Evolutionary conservation across 1,140 invertebrate species (phyloP), one percentile per base, ranked within the genome.

Genomic region (Tetragonula clypearis): DNA sequence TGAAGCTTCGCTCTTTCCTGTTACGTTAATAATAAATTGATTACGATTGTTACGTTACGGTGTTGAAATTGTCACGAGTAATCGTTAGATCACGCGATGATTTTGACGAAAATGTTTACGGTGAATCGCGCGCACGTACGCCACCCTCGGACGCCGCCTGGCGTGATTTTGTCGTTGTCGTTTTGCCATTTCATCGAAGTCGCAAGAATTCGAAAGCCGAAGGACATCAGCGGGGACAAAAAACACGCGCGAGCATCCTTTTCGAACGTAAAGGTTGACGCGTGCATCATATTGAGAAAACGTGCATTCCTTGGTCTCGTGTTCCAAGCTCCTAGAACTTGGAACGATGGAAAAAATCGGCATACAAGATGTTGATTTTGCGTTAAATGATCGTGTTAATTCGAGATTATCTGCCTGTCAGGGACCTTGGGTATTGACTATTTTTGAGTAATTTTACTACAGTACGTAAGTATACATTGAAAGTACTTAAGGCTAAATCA

Each of bases 101-200:
- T 21, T n/a, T 73, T 26, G 68, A n/a, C 68, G 58, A 79, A 80
- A 35, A 56, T 49, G 68, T 66, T 73, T 49, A 56, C 58, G 83
- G 12, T n/a, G 60, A 80, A 66, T 65, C 68, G 41, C 23, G 49
- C 23, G n/a, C 77, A 80, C 77, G 83, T 79, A 79, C 35, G 55
- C 35, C 83, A 73, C 69, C 82, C 68, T 80, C 21, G 21, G 21
- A 78, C 26, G 30, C 55, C 68, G 30, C 55, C 68, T n/a, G 76
- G 58, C 82, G 58, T 71, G 68, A 17, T 23, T 2, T 79, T 66
- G 65, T 17, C 35, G 56, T 60, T 35, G 82, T 71, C 75, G 80
- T 80, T 80, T 80, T 84, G 77, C 58, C 69, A 21, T 81, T 85
- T 85, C 83, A 81, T 79, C 69, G 69, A 85, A 85, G 69, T 72